A percentile compares a stretch with the other conserved stretches of the same genome.
phyloP scores from a whole-genome alignment of 2,113 vertebrate species.

The Hassar affinis region DNA sequence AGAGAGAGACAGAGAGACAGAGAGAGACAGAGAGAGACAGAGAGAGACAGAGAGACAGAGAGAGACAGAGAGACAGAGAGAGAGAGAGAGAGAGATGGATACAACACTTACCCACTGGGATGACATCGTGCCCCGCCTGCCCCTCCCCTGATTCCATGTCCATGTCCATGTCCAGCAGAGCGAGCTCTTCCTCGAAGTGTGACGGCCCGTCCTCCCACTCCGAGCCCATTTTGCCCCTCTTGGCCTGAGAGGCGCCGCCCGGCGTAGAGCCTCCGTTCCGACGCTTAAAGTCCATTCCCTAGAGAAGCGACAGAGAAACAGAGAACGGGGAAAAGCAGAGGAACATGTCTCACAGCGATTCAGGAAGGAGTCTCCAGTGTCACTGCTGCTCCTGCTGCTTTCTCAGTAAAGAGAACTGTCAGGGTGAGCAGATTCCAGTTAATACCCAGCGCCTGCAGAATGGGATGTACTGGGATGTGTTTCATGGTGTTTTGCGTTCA shows the following conservation, averaged over 20 bases:
- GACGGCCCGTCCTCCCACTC: slow-evolving; percentile 83
- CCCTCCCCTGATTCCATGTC: slow-evolving; percentile 75
- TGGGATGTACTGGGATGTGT: background rate
- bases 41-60: too few relatives aligned
- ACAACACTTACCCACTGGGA: slow-evolving; percentile 80
- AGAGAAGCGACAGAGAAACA: too few relatives aligned
- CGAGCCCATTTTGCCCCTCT: slow-evolving; percentile 61
- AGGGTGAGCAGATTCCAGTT: too few relatives aligned
- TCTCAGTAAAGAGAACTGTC: too few relatives aligned
- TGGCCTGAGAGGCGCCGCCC: slow-evolving; percentile 66
- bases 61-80: too few relatives aligned
- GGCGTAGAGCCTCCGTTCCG: slow-evolving; percentile 56
- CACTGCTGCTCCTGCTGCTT: too few relatives aligned
- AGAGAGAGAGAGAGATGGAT: too few relatives aligned
- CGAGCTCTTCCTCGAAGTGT: slow-evolving; percentile 82
- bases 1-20: too few relatives aligned
- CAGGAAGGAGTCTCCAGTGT: background rate
- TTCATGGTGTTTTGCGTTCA: background rate
- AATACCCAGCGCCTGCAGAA: too few relatives aligned
- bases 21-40: too few relatives aligned
- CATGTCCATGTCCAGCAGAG: slow-evolving; percentile 80
- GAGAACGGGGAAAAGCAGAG: too few relatives aligned
- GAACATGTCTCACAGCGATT: background rate
- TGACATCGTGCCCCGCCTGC: slow-evolving; percentile 72
- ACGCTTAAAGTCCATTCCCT: slow-evolving; percentile 72